Conservation (phyloP, 2,888 invertebrate genomes). For the Acheta domesticus region DNA sequence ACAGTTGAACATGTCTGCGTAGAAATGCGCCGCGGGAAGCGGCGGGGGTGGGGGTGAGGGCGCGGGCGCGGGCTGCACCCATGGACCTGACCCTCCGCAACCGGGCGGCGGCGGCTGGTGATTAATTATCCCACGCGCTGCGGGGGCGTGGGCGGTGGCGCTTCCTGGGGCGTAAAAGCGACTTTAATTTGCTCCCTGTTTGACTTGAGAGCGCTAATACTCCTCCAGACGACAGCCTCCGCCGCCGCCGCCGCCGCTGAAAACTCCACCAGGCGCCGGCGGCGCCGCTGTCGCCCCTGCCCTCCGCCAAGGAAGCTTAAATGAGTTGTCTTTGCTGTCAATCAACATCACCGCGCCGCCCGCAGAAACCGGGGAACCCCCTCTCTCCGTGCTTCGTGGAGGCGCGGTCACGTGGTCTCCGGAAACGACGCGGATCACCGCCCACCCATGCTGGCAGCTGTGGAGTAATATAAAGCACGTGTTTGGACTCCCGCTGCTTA, state of each 20-base stretch:
- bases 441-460: no score
- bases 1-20: no score
- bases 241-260: neutral
- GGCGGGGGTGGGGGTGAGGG: no score
- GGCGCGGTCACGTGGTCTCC: neutral
- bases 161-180: constrained; percentile 18
- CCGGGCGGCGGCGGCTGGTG: neutral
- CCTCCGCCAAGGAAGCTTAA: neutral
- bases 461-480: no score
- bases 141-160: neutral
- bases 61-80: no score
- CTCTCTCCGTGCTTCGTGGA: neutral
- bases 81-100: neutral
- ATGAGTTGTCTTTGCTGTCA: constrained; percentile 11
- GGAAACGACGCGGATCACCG: neutral
- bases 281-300: neutral
- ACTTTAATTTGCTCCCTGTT: neutral
- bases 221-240: constrained; percentile 7
- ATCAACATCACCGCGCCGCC: constrained; percentile 6
- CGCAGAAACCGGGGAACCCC: no score
- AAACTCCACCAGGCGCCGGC: neutral
- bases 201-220: constrained; percentile 18
- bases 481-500: no score
- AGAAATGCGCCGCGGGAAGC: no score
- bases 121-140: neutral